Evolutionary conservation across 35 echinoderm and acorn worm genomes (phyloP).

Genomic region (Diadema setosum): DNA sequence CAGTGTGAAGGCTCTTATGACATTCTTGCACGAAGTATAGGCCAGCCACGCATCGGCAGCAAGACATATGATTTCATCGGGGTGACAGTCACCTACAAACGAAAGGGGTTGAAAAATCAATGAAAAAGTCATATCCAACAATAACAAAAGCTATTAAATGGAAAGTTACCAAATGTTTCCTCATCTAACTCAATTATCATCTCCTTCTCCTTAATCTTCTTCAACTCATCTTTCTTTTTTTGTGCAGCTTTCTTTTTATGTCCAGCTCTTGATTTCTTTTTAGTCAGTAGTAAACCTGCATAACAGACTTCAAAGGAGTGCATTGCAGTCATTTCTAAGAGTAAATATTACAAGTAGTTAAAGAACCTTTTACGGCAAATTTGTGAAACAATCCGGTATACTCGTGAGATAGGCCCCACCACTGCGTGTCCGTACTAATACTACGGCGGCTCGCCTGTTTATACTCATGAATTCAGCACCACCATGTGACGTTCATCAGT

Average conservation of each 20-base stretch:
- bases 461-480: too few relatives aligned
- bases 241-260: not conserved
- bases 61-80: slow-evolving; percentile 77
- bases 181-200: not conserved
- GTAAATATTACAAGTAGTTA: too few relatives aligned
- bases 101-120: not conserved
- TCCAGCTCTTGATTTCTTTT: not conserved
- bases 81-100: slow-evolving; percentile 74
- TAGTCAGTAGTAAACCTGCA: not conserved
- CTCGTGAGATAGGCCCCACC: too few relatives aligned
- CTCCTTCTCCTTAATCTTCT: not conserved
- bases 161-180: not conserved
- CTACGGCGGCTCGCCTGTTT: too few relatives aligned
- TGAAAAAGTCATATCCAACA: not conserved
- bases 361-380: too few relatives aligned
- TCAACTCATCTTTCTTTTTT: not conserved
- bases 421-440: too few relatives aligned
- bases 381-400: too few relatives aligned
- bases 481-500: too few relatives aligned
- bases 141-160: not conserved
- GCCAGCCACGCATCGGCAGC: slow-evolving; percentile 53
- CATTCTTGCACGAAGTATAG: slow-evolving; percentile 76
- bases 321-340: too few relatives aligned
- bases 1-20: slow-evolving; percentile 61
- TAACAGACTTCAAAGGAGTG: too few relatives aligned